Evolutionary conservation across 1,140 invertebrate species (phyloP).

Genomic region (Epicauta chinensis): DNA sequence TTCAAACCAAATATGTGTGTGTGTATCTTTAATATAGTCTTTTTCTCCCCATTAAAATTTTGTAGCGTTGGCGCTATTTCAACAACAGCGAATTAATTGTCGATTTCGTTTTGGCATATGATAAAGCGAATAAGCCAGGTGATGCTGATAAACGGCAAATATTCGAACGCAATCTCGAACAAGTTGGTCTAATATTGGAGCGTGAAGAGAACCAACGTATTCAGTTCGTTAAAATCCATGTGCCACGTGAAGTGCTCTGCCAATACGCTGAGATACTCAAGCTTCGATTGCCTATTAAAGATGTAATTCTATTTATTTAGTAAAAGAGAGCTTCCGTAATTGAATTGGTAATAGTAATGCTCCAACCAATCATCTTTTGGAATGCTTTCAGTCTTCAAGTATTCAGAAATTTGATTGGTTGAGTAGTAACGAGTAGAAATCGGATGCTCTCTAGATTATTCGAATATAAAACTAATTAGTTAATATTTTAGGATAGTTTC

Average conservation of each 20-base stretch:
- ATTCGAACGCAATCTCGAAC: constrained; percentile 54
- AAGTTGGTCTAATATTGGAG: constrained; percentile 57
- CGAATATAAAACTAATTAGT: constrained; percentile 44
- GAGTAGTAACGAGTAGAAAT: too few relatives aligned
- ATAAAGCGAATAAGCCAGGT: constrained; percentile 42
- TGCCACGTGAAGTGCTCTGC: constrained; percentile 69
- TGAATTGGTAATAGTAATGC: too few relatives aligned
- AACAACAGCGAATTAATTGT: constrained; percentile 44
- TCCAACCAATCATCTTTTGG: too few relatives aligned
- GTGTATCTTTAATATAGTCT: too few relatives aligned
- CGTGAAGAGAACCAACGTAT: constrained; percentile 53
- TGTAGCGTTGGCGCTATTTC: constrained; percentile 38
- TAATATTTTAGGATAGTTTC: constrained; percentile 18
- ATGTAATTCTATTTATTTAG: constrained; percentile 42
- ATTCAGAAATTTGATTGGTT: too few relatives aligned
- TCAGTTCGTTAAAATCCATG: constrained; percentile 69
- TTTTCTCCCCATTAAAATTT: too few relatives aligned
- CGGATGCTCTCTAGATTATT: too few relatives aligned
- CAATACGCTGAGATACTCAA: constrained; percentile 83
- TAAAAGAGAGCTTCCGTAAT: too few relatives aligned
- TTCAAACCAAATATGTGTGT: too few relatives aligned
- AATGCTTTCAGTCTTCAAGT: too few relatives aligned
- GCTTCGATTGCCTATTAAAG: constrained; percentile 81
- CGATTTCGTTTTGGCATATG: constrained; percentile 64
- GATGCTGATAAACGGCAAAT: constrained; percentile 46